A percentile compares a stretch with the other conserved stretches of the same genome.
Evolutionary conservation across 2,888 invertebrate genomes (phyloP).

Genomic region (Euplagia quadripunctaria): DNA sequence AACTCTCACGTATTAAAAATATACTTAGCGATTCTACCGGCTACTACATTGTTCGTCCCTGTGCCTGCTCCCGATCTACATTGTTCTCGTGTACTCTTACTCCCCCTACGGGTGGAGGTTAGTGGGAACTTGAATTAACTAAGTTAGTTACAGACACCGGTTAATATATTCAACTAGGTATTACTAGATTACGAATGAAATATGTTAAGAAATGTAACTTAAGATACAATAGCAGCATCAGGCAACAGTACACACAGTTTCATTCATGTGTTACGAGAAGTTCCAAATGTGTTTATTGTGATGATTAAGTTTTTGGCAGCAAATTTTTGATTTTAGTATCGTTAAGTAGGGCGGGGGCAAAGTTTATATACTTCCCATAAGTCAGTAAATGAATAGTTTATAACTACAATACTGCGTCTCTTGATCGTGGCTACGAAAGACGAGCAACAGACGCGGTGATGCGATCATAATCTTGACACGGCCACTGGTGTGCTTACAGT

Average conservation of each 20-base stretch:
- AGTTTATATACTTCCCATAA: too few relatives aligned
- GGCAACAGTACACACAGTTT: background rate
- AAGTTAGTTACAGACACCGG: background rate
- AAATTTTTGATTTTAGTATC: too few relatives aligned
- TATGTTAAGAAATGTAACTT: background rate
- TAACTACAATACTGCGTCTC: too few relatives aligned
- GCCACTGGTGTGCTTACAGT: too few relatives aligned
- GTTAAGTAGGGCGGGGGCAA: too few relatives aligned
- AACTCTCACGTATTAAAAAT: background rate
- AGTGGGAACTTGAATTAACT: background rate
- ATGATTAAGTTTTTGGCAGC: background rate
- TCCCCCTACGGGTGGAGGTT: background rate
- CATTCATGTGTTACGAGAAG: background rate
- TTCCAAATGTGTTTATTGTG: background rate
- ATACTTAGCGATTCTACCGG: background rate
- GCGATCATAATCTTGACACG: too few relatives aligned
- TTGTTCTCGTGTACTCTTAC: background rate
- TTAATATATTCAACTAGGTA: background rate
- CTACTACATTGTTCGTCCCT: background rate
- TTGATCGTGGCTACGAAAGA: too few relatives aligned
- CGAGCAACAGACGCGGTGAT: too few relatives aligned
- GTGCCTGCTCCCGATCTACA: background rate
- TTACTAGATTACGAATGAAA: background rate
- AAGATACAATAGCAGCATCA: background rate
- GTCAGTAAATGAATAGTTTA: too few relatives aligned